These are phyloP conservation scores for Eonycteris spelaea DNA, from an alignment of 2,113 vertebrate species.

Conservation along the genomic window DNA sequence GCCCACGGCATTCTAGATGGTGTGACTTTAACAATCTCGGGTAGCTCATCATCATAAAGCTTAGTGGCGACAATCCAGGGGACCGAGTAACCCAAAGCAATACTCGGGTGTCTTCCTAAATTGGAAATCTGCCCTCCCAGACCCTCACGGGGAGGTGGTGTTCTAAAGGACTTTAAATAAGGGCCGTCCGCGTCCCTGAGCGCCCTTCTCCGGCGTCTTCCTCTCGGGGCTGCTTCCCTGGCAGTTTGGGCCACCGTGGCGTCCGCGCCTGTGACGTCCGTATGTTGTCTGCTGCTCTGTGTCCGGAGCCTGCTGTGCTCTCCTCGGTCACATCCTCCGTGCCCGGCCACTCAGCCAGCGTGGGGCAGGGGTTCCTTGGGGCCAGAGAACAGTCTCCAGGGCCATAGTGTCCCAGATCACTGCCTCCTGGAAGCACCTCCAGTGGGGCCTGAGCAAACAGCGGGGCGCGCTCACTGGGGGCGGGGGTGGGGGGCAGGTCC, in stretches of 20 bases:
- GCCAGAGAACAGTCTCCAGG: constrained; percentile 13
- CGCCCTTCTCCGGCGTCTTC: background rate
- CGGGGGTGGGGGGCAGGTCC: no score
- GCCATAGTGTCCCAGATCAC: constrained; percentile 74
- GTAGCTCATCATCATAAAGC: background rate
- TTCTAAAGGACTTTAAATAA: background rate
- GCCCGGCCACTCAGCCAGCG: constrained; percentile 15
- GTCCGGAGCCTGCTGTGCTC: constrained; percentile 1
- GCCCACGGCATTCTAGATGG: background rate
- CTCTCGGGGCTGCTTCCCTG: background rate
- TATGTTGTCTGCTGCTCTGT: background rate
- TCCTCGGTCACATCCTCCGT: constrained; percentile 20
- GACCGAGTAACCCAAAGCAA: background rate
- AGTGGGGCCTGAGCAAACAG: constrained; percentile 71
- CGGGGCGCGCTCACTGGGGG: constrained; percentile 56
- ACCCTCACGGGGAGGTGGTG: background rate
- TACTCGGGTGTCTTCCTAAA: background rate
- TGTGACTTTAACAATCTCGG: background rate
- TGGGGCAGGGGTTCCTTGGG: constrained; percentile 45
- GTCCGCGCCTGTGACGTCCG: background rate
- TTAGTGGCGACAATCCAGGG: background rate
- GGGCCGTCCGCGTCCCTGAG: background rate
- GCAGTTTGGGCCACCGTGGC: background rate
- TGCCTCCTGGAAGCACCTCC: constrained; percentile 73
- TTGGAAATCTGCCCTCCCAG: background rate